Evolutionary conservation across 2,888 invertebrate genomes (phyloP), one percentile per base, ranked within the genome.

Genomic region (Apodemia duryi): DNA sequence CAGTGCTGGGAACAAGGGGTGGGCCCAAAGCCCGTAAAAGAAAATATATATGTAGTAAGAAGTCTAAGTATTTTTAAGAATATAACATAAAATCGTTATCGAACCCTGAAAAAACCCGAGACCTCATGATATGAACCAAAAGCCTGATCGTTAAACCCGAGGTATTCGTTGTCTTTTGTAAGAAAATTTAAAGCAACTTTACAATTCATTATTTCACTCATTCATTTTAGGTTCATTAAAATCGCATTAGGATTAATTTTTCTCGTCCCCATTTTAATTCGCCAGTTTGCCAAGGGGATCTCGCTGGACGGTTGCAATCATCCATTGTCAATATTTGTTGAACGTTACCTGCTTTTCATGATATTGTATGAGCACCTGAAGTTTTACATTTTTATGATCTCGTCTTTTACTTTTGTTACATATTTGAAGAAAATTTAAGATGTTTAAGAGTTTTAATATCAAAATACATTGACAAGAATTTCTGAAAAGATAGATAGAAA

Each of bases 181-280:
- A 62, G 85, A 80, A 82, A 83, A 80, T 81, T 84, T 81, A 80
- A 82, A 71, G 81, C 77, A 80, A 85, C 86, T 89, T 88, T 86
- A 80, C 85, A 85, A 85, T 89, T 89, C 89, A 91, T 90, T 46
- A 46, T 13, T 46, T 46, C 13, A 46, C 13, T 46, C 46, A 46
- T 46, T 46, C 43, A 11, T 43, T 43, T 86, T 81, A 83, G 84
- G 86, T 91, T 91, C 91, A 91, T 91, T 91, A 91, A 91, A 90
- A 91, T 91, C 91, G 91, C 87, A 91, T 91, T 91, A 91, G 91
- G 91, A 91, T 91, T 91, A 91, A 88, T 91, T 90, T 90, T 91
- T 91, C 88, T 88, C 90, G 85, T 89, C 86, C 90, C 87, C 80
- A 81, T 88, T 91, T 91, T 88, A 89, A 91, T 89, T 91, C 85